A percentile compares a stretch with the other conserved stretches of the same genome.
Evolutionary conservation across 2,888 invertebrate genomes (phyloP).

Genomic region (Acrobasis suavella): DNA sequence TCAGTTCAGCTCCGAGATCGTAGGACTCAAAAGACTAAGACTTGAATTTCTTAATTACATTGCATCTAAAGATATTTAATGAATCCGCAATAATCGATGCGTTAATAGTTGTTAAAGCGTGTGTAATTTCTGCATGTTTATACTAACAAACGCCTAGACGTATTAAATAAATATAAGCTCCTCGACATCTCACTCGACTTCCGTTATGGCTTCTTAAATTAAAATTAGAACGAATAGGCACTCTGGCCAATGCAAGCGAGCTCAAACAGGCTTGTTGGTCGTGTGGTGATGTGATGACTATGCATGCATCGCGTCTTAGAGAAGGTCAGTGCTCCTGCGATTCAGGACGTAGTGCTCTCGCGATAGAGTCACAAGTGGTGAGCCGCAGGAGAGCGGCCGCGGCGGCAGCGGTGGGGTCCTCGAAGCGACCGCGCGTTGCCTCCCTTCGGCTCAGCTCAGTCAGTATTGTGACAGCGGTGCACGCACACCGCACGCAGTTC

Average conservation of each 20-base stretch:
- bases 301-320: conserved; percentile 48
- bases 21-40: too few relatives aligned
- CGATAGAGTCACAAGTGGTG: conserved; percentile 72
- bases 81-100: too few relatives aligned
- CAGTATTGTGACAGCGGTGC: conserved; percentile 80
- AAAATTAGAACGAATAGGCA: conserved; percentile 50
- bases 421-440: conserved; percentile 61
- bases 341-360: conserved; percentile 72
- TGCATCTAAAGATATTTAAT: too few relatives aligned
- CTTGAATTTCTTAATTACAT: too few relatives aligned
- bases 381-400: conserved; percentile 67
- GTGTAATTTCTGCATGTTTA: conserved; percentile 26
- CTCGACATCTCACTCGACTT: not conserved
- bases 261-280: conserved; percentile 47
- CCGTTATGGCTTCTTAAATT: conserved; percentile 29
- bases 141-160: conserved; percentile 22
- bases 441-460: conserved; percentile 50
- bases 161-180: not conserved
- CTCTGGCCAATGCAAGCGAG: conserved; percentile 53
- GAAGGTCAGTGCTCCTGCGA: conserved; percentile 77
- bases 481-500: conserved; percentile 83
- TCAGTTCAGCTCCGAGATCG: too few relatives aligned
- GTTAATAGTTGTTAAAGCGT: not conserved
- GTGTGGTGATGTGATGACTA: conserved; percentile 41
- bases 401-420: conserved; percentile 70